Percentiles rank a stretch among this genome's conserved stretches.
These are phyloP conservation scores for Poeciliopsis retropinna DNA, from an alignment of 2,113 vertebrate species.

Conservation along the genomic window DNA sequence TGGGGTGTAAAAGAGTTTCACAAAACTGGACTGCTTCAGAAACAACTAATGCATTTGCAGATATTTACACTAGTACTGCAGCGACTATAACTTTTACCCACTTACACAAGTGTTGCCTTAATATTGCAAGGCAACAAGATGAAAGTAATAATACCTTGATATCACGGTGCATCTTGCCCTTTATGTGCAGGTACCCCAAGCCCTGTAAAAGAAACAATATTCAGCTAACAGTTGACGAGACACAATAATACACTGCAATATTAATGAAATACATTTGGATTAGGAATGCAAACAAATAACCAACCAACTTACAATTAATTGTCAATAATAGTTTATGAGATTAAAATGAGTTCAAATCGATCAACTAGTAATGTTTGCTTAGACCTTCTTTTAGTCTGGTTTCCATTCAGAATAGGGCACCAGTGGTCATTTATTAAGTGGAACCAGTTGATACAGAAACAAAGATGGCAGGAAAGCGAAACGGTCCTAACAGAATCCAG, in stretches of 20 bases:
- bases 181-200: slow-evolving; percentile 93
- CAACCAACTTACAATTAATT: too few species aligned
- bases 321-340: too few species aligned
- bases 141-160: slow-evolving; percentile 87
- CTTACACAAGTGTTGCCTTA: neutral
- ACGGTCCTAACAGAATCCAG: too few species aligned
- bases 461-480: too few species aligned
- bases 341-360: too few species aligned
- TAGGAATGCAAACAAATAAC: too few species aligned
- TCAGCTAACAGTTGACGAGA: neutral
- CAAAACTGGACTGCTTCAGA: neutral
- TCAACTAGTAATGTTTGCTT: too few species aligned
- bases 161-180: slow-evolving; percentile 98
- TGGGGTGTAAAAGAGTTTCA: neutral
- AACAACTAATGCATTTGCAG: neutral
- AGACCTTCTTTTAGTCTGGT: too few species aligned
- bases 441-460: too few species aligned
- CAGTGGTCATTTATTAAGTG: too few species aligned
- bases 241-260: neutral
- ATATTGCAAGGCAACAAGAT: neutral
- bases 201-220: slow-evolving; percentile 79
- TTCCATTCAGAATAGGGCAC: too few species aligned
- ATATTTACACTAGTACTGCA: neutral
- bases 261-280: neutral
- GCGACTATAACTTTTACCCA: neutral